A percentile compares a stretch with the other conserved stretches of the same genome.
These are phyloP conservation scores for Andrena hattorfiana DNA, from an alignment of 2,888 invertebrate genomes.

Conservation along the genomic window DNA sequence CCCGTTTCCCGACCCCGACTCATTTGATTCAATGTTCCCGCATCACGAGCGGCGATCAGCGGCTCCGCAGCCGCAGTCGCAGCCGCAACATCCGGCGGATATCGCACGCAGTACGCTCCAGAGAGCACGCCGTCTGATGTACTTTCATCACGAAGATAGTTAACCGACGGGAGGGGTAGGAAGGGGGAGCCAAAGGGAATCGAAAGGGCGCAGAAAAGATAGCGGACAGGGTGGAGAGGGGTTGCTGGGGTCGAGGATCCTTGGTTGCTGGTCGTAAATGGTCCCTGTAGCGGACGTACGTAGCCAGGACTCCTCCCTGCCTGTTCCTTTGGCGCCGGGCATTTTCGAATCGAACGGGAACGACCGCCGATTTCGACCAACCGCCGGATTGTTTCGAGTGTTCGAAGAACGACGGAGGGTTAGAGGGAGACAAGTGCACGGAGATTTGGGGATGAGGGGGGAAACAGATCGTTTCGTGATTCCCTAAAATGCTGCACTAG, in stretches of 20 bases:
- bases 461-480: constrained; percentile 6
- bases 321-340: constrained; percentile 23
- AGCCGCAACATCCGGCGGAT: constrained; percentile 41
- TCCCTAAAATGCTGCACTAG: not conserved
- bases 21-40: constrained; percentile 44
- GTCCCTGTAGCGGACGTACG: constrained; percentile 24
- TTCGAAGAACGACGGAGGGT: not conserved
- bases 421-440: not conserved
- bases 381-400: constrained; percentile 48
- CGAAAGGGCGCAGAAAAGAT: constrained; percentile 22
- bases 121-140: constrained; percentile 51
- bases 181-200: constrained; percentile 6
- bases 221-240: not conserved
- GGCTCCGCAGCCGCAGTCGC: constrained; percentile 20
- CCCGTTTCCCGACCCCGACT: constrained; percentile 21
- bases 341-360: constrained; percentile 35
- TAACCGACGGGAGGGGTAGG: constrained; percentile 23
- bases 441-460: not conserved
- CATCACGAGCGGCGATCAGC: constrained; percentile 35
- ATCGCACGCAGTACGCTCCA: constrained; percentile 54
- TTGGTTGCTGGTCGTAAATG: constrained; percentile 22
- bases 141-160: constrained; percentile 58
- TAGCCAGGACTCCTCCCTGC: not conserved
- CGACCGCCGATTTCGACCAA: constrained; percentile 38
- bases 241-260: not conserved